Evolutionary conservation across 1,140 invertebrate genomes (phyloP).

Genomic region (Neotoxoptera formosana): DNA sequence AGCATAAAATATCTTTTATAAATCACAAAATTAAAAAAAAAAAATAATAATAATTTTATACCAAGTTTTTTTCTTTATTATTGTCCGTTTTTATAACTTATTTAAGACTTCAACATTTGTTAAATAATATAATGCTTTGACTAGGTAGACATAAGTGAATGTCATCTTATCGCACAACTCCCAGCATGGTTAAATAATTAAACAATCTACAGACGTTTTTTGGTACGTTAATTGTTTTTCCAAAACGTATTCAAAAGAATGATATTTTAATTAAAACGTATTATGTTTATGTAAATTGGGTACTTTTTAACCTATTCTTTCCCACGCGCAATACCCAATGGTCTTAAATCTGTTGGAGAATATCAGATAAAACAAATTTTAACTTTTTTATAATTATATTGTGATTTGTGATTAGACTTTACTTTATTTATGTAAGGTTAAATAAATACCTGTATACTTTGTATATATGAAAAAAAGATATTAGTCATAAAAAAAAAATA

Average conservation of each 20-base stretch:
- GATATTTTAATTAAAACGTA: constrained; percentile 54
- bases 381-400: neutral
- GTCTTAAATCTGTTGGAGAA: neutral
- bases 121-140: neutral
- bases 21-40: neutral
- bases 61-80: neutral
- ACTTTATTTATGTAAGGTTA: neutral
- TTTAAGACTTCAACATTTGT: neutral
- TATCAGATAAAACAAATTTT: constrained; percentile 11
- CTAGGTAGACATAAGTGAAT: constrained; percentile 2
- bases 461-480: neutral
- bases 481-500: neutral
- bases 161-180: constrained; percentile 25
- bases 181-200: constrained; percentile 43
- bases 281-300: constrained; percentile 45
- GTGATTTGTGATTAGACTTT: neutral
- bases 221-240: constrained; percentile 40
- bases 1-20: neutral
- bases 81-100: neutral
- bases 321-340: neutral
- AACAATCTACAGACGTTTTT: constrained; percentile 23
- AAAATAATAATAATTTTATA: neutral
- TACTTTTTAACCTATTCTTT: constrained; percentile 34
- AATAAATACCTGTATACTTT: neutral
- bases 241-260: constrained; percentile 47